Conservation (phyloP, 2,888 invertebrate genomes). For the Poecilus cupreus region DNA sequence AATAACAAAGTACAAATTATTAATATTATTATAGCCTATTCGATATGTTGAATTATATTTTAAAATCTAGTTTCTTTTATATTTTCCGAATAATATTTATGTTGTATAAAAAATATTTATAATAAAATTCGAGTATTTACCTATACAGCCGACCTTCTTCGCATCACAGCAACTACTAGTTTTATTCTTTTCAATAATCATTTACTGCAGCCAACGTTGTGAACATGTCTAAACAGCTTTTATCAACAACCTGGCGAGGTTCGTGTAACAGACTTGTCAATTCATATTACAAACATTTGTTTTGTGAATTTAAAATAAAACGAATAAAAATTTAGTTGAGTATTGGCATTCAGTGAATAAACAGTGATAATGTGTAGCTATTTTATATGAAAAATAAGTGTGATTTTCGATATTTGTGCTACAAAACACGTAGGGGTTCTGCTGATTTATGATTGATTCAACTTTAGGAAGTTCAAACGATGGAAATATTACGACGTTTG, state of each 20-base stretch:
- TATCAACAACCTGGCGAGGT: background rate
- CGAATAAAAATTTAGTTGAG: background rate
- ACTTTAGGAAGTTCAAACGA: slow-evolving; percentile 9
- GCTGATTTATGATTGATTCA: background rate
- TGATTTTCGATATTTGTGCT: no score
- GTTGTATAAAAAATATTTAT: no score
- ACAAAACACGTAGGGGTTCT: no score
- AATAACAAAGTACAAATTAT: no score
- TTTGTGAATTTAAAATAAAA: background rate
- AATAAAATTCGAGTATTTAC: background rate
- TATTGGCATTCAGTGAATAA: background rate
- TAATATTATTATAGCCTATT: no score
- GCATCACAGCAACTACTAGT: background rate
- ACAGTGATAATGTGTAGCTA: background rate
- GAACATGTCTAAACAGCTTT: no score
- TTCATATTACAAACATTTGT: background rate
- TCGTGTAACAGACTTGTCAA: background rate
- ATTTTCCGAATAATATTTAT: no score
- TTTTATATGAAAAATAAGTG: background rate
- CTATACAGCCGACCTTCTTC: background rate
- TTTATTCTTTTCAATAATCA: background rate
- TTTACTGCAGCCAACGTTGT: no score
- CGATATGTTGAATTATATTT: no score
- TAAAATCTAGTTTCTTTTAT: no score
- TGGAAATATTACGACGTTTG: background rate